Conservation (phyloP, 2,797 vertebrate species). For the Pogoniulus pusillus region DNA sequence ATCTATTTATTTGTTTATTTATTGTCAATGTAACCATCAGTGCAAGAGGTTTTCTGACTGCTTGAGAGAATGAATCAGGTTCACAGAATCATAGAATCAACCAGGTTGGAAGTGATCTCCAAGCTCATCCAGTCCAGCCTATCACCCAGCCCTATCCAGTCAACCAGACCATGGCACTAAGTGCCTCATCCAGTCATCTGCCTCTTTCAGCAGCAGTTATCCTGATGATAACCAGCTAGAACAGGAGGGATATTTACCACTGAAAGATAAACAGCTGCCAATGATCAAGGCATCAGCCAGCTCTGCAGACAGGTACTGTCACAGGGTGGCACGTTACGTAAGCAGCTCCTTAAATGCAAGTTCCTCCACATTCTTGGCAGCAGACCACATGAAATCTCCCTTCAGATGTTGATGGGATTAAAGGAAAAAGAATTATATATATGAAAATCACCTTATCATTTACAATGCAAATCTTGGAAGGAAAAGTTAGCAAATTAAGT, state of each 20-base stretch:
- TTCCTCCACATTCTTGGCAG: conserved; percentile 57
- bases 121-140: no score
- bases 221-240: not conserved
- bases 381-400: conserved; percentile 55
- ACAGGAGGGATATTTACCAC: not conserved
- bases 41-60: not conserved
- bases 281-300: not conserved
- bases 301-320: conserved; percentile 29
- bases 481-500: conserved; percentile 63
- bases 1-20: no score
- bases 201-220: not conserved
- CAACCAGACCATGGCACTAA: no score
- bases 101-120: no score
- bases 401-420: conserved; percentile 47
- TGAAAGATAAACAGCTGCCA: not conserved
- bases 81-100: no score
- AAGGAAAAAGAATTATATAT: not conserved
- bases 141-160: no score
- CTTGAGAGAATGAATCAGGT: not conserved
- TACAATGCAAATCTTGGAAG: conserved; percentile 65
- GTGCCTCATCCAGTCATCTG: no score
- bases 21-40: not conserved
- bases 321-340: conserved; percentile 40
- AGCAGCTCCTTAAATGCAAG: conserved; percentile 5
- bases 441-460: conserved; percentile 67